Conservation (phyloP, 2,113 vertebrate genomes). For the Cyprinodon brontotheroides region DNA sequence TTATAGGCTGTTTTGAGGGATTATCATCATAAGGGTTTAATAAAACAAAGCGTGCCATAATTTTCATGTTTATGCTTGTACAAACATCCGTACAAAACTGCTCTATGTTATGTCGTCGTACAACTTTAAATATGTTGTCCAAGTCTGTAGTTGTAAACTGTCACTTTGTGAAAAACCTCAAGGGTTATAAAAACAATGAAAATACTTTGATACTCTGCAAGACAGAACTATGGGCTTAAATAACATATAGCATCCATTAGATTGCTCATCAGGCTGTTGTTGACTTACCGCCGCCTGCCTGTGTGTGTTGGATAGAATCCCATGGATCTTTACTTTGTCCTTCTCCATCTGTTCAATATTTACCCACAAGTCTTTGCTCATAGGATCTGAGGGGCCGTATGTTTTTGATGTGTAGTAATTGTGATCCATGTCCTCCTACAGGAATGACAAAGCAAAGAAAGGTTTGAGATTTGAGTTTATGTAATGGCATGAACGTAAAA, state of each 20-base stretch:
- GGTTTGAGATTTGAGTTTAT: not conserved
- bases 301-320: slow-evolving; percentile 96
- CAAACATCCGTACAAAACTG: too few species aligned
- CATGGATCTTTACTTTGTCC: slow-evolving; percentile 98
- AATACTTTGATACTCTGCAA: too few species aligned
- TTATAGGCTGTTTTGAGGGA: too few species aligned
- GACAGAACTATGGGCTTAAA: not conserved
- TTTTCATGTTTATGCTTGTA: too few species aligned
- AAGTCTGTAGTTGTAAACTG: too few species aligned
- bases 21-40: too few species aligned
- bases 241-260: not conserved
- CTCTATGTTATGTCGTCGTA: too few species aligned
- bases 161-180: too few species aligned
- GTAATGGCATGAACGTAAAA: not conserved
- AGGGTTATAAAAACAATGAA: too few species aligned
- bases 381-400: slow-evolving; percentile 86
- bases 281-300: slow-evolving; percentile 93
- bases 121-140: too few species aligned
- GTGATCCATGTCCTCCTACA: slow-evolving; percentile 93
- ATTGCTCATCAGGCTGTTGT: not conserved
- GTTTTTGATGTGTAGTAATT: slow-evolving; percentile 96
- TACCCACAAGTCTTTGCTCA: slow-evolving; percentile 92
- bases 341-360: slow-evolving; percentile 98
- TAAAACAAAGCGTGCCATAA: too few species aligned
- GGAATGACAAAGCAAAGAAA: slow-evolving; percentile 29